Conservation (phyloP, 37 sponge, comb jelly and placozoan genomes). For the Beroe forskalii region DNA sequence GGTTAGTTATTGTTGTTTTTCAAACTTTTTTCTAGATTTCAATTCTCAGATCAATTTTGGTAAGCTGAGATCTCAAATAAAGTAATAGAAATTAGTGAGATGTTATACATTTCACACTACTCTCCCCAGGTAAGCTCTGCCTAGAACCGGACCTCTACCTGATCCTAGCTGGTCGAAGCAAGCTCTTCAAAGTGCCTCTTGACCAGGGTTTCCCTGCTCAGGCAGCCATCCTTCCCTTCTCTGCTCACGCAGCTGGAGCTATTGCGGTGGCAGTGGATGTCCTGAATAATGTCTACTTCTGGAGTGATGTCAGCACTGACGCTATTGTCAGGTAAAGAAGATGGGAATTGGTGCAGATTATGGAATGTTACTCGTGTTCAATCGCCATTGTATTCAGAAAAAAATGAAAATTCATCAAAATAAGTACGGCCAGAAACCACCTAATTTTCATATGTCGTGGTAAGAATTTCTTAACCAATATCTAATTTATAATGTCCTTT, state of each 20-base stretch:
- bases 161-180: background rate
- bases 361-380: too few species aligned
- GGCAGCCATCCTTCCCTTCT: conserved; percentile 16
- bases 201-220: background rate
- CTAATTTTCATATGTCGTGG: too few species aligned
- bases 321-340: conserved; percentile 44
- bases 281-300: conserved; percentile 49
- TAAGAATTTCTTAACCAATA: too few species aligned
- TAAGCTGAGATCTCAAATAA: too few species aligned
- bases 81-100: too few species aligned
- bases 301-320: conserved; percentile 32
- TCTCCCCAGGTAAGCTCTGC: conserved; percentile 3
- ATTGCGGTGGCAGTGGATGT: conserved; percentile 55
- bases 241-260: conserved; percentile 32
- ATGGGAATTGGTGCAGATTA: too few species aligned
- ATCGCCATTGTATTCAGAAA: too few species aligned
- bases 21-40: background rate
- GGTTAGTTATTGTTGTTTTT: conserved; percentile 1
- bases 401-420: too few species aligned
- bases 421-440: too few species aligned
- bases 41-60: too few species aligned
- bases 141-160: conserved; percentile 41
- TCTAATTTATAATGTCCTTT: too few species aligned
- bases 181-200: conserved; percentile 8
- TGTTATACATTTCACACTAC: too few species aligned